phyloP scores from a whole-genome alignment of 2,888 invertebrate species.

The Drosophila aldrichi region DNA sequence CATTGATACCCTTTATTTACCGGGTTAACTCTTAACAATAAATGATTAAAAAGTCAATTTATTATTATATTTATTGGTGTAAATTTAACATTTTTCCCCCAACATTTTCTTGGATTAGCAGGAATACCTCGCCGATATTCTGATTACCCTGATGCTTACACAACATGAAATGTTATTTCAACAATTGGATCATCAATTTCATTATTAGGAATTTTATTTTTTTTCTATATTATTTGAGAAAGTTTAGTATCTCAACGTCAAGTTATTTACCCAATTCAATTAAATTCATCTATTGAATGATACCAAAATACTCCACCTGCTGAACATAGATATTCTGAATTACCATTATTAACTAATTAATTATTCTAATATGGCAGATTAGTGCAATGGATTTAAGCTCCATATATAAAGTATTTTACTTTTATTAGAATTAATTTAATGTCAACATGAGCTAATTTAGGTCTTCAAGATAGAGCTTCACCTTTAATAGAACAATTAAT shows the following conservation, averaged over 20 bases:
- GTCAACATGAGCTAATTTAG: constrained; percentile 87
- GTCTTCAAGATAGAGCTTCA: constrained; percentile 88
- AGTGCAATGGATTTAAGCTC: constrained; percentile 89
- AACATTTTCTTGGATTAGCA: constrained; percentile 89
- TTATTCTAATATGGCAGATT: constrained; percentile 88
- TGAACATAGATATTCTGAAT: constrained; percentile 88
- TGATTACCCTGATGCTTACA: constrained; percentile 89
- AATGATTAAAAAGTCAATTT: constrained; percentile 90
- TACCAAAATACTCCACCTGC: constrained; percentile 85
- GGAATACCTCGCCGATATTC: constrained; percentile 92
- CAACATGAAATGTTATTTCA: constrained; percentile 87
- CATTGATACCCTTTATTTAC: constrained; percentile 90
- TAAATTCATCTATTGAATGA: constrained; percentile 87
- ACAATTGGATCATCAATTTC: neutral
- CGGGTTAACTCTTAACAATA: constrained; percentile 87
- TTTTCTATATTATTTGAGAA: neutral
- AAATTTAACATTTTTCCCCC: constrained; percentile 92
- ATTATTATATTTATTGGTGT: constrained; percentile 90
- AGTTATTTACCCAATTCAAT: neutral
- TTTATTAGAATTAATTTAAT: constrained; percentile 87
- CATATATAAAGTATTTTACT: constrained; percentile 88
- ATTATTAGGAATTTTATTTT: neutral
- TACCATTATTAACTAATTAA: constrained; percentile 87
- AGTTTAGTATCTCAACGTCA: neutral
- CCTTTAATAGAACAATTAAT: constrained; percentile 89